Evolutionary conservation across 2,888 invertebrate genomes (phyloP).

Genomic region (Alviniconcha strummeri): DNA sequence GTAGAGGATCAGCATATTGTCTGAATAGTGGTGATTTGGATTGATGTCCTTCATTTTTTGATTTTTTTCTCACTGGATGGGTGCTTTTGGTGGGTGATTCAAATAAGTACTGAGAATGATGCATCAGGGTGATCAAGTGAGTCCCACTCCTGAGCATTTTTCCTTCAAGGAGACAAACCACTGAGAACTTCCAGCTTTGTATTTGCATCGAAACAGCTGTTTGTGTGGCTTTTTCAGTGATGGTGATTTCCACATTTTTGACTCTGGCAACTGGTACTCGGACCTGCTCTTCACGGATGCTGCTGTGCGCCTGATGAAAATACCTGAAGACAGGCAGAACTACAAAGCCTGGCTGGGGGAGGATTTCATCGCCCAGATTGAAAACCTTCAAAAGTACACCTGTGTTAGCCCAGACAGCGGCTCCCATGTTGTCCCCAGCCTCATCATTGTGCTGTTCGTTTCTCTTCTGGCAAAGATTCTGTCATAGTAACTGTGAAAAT

Average conservation of each 20-base stretch:
- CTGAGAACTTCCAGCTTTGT: too few relatives aligned
- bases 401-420: slow-evolving; percentile 56
- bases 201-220: too few relatives aligned
- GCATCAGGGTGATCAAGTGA: too few relatives aligned
- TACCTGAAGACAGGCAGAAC: slow-evolving; percentile 77
- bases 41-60: too few relatives aligned
- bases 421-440: slow-evolving; percentile 17
- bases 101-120: too few relatives aligned
- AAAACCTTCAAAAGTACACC: slow-evolving; percentile 61
- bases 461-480: slow-evolving; percentile 26
- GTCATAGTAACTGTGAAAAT: not conserved
- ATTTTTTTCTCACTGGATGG: too few relatives aligned
- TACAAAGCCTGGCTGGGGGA: slow-evolving; percentile 65
- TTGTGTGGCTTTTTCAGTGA: slow-evolving; percentile 60
- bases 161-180: too few relatives aligned
- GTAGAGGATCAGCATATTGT: too few relatives aligned
- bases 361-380: slow-evolving; percentile 61
- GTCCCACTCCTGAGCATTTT: too few relatives aligned
- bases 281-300: slow-evolving; percentile 98
- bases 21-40: too few relatives aligned
- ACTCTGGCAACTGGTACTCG: slow-evolving; percentile 87
- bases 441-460: slow-evolving; percentile 7
- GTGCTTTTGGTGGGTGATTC: too few relatives aligned
- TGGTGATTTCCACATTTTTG: slow-evolving; percentile 90
- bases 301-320: slow-evolving; percentile 87